phyloP scores from a whole-genome alignment of 1,140 invertebrate genomes.

The Drosophila parvula region DNA sequence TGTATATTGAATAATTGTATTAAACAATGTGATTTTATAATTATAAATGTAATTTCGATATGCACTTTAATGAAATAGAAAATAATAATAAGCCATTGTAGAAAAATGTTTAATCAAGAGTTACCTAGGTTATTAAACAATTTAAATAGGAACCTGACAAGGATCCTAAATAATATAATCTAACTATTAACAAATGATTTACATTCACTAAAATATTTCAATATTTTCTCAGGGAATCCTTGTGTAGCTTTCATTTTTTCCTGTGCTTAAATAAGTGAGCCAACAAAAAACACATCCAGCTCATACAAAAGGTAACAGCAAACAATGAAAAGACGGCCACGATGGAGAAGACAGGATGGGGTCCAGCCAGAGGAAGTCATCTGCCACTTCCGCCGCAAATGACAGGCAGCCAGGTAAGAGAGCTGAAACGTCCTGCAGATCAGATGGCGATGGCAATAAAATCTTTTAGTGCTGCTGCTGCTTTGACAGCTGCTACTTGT shows the following conservation, averaged over 20 bases:
- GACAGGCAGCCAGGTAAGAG: conserved; percentile 37
- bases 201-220: neutral
- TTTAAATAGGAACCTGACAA: too few species aligned
- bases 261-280: conserved; percentile 39
- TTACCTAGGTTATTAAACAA: too few species aligned
- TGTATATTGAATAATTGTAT: too few species aligned
- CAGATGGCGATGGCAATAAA: conserved; percentile 27
- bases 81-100: too few species aligned
- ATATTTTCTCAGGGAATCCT: neutral
- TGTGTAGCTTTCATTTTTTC: neutral
- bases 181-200: too few species aligned
- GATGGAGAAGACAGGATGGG: conserved; percentile 31
- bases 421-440: conserved; percentile 5
- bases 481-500: conserved; percentile 64
- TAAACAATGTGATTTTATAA: too few species aligned
- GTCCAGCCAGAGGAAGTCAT: conserved; percentile 47
- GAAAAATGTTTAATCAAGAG: too few species aligned
- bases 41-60: too few species aligned
- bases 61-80: too few species aligned
- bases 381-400: conserved; percentile 53
- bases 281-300: neutral
- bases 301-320: conserved; percentile 46
- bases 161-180: too few species aligned
- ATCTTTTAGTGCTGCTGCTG: conserved; percentile 13
- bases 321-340: conserved; percentile 34